These are phyloP conservation scores for Liolophura sinensis DNA, from an alignment of 1,140 invertebrate genomes.

Conservation along the genomic window DNA sequence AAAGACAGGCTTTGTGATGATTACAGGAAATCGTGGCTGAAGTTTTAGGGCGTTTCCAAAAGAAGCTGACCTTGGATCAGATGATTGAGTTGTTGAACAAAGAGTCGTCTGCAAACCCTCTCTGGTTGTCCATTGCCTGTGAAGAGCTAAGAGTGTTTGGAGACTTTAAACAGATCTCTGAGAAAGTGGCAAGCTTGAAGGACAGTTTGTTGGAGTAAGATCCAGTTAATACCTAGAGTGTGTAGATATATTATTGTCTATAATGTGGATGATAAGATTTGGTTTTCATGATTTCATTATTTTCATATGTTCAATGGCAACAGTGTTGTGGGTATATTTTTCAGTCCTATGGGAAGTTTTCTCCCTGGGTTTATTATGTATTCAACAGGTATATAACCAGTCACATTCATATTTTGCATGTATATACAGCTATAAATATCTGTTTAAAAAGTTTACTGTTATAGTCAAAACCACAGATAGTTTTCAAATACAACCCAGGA, in stretches of 20 bases:
- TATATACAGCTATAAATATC: no score
- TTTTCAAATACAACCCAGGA: no score
- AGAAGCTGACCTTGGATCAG: conserved; percentile 16
- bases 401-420: no score
- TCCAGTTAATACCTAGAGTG: no score
- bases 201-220: conserved; percentile 12
- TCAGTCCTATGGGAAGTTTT: no score
- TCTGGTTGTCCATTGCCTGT: conserved; percentile 36
- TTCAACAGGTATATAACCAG: no score
- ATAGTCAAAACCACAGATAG: no score
- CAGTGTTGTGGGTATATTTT: no score
- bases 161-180: conserved; percentile 13
- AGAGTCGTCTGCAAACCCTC: conserved; percentile 25
- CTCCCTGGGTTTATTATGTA: no score
- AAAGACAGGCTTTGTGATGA: not conserved
- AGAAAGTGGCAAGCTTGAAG: conserved; percentile 11
- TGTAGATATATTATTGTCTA: not conserved
- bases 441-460: no score
- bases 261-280: not conserved
- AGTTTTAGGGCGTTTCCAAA: conserved; percentile 8
- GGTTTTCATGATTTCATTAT: no score
- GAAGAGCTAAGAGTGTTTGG: conserved; percentile 33
- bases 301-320: no score
- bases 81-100: conserved; percentile 14
- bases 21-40: conserved; percentile 10